Base-by-base conservation (phyloP, 2,113 vertebrate species). In the Theristicus caerulescens region DNA sequence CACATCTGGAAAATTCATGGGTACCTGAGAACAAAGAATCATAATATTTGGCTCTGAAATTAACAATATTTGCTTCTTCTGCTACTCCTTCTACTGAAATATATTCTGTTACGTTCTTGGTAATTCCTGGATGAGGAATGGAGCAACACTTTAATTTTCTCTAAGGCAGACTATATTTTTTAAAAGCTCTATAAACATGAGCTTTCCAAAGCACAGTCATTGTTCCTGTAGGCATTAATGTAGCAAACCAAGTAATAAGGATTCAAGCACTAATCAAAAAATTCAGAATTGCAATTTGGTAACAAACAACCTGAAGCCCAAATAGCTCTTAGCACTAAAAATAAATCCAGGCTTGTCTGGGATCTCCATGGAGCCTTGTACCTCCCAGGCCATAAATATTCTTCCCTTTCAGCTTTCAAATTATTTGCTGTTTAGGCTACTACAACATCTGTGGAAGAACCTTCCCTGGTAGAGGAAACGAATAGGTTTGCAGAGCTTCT, bases 281-380 rank as follows among this genome's bases (percentile, higher is more conserved):
- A 82, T 52, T 90, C 49, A 65, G 38, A 92, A 85, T 10, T 76
- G 40, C 49, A 69, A 72, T 38, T 7, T 80, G 57, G 54, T 61
- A 91, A 64, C 52, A 92, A 85, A 85, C 57, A 93, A 79, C 66
- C 44, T 2, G 6, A 85, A 90, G 82, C 57, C 74, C 74, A 90
- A 96, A 93, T 24, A 90, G 52, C 74, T 94, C 21, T 55, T 36
- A 82, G 79, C 82, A 67, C 34, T 92, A 82, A 82, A 85, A 88
- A 79, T 82, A 90, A 92, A 92, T 82, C 70, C 32, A 71, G n/a
- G 34, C 32, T 76, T 88, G 26, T 64, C 61, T 79, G 85, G 65
- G 32, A 79, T 72, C 82, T 79, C 61, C 14, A 3, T 55, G 32
- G 66, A 92, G 82, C 70, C 90, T 62, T 79, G 47, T 67, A 72